phyloP scores from a whole-genome alignment of 1,140 invertebrate genomes.

The Pinna nobilis region DNA sequence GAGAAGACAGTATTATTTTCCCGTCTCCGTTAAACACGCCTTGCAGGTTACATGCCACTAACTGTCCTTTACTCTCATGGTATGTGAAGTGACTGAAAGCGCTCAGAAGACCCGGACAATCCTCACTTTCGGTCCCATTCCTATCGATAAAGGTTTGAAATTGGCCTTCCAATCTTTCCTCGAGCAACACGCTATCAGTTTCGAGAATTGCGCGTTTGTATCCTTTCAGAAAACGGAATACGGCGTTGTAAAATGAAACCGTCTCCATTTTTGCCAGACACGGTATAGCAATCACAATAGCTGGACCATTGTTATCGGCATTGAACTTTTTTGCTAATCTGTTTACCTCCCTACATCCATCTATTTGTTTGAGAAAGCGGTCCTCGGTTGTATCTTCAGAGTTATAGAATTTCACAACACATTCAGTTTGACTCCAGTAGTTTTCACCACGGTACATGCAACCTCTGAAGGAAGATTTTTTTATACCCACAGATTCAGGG shows the following conservation, averaged over 20 bases:
- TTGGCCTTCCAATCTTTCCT: constrained; percentile 15
- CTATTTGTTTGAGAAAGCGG: neutral
- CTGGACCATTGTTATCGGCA: neutral
- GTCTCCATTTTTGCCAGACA: constrained; percentile 21
- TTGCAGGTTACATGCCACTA: constrained; percentile 18
- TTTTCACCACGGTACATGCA: constrained; percentile 21
- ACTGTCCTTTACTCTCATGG: constrained; percentile 18
- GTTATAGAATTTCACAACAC: constrained; percentile 11
- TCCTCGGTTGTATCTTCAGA: constrained; percentile 9
- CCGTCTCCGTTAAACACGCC: constrained; percentile 2
- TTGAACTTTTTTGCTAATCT: neutral
- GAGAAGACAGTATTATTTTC: constrained; percentile 4
- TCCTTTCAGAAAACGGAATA: constrained; percentile 27
- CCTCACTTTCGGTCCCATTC: neutral
- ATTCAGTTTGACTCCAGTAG: constrained; percentile 21
- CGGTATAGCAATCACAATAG: neutral
- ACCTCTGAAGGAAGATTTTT: constrained; percentile 17
- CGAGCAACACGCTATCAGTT: constrained; percentile 15
- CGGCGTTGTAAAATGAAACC: constrained; percentile 19
- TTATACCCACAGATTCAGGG: constrained; percentile 11
- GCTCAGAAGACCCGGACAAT: constrained; percentile 3
- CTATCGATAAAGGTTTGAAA: constrained; percentile 15
- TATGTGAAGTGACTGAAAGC: constrained; percentile 20
- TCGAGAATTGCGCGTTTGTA: neutral
- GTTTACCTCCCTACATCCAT: neutral